Evolutionary conservation across 2,797 vertebrate genomes (phyloP), one percentile per base, ranked within the genome.

Genomic region (Anomalospiza imberbis): DNA sequence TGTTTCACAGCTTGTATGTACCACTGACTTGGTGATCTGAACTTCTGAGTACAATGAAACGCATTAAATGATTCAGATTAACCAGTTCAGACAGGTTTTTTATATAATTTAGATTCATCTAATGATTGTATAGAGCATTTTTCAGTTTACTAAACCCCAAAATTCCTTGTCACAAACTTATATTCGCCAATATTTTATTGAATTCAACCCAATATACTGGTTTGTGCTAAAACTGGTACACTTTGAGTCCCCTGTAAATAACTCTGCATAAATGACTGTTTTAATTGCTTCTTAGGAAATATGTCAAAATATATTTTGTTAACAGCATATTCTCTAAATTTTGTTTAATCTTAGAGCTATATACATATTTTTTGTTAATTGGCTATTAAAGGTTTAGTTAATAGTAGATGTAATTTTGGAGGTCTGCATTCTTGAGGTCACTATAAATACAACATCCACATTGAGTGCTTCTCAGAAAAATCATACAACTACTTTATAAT

Each of bases 181-280:
- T 68, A 76, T 91, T 92, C 2, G 3, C 84, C 91, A 91, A 90
- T 90, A 79, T 91, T 97, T 92, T 97, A 57, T 96, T 61, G 87
- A 89, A 95, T 91, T 95, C 85, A 94, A 67, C 85, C 89, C 77
- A 79, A 74, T 83, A 71, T 95, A 85, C 57, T 93, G 93, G 73
- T 92, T 97, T 96, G 85, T 94, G 84, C 96, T 93, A 96, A 93
- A 89, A 92, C 14, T 63, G 66, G 91, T 94, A 91, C 28, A 84
- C 45, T 76, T 96, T 82, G 53, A 95, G 67, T 88, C 45, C 50
- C 77, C 60, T 98, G 97, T 98, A 98, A 97, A 98, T 98, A 97
- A 95, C 63, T 89, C 92, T 96, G 65, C 96, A 74, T 95, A 96
- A 95, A 94, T 96, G 94, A 96, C 95, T 91, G 94, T 97, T 95